phyloP scores from a whole-genome alignment of 2,888 invertebrate species.

The Caenorhabditis doughertyi region DNA sequence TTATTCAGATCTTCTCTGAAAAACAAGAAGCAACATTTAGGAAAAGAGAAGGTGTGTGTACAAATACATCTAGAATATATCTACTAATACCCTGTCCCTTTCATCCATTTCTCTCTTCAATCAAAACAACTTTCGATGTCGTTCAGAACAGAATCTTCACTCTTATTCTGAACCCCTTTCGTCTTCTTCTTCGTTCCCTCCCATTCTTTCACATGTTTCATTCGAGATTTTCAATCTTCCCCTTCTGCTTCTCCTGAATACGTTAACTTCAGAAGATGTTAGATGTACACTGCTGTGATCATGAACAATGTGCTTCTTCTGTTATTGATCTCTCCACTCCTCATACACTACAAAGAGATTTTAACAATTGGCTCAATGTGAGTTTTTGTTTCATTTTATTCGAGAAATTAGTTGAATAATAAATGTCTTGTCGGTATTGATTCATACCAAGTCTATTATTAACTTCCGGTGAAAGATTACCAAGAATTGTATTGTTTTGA shows the following conservation, averaged over 20 bases:
- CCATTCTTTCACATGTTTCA: no score
- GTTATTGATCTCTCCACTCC: constrained; percentile 79
- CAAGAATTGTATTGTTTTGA: no score
- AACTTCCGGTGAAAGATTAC: no score
- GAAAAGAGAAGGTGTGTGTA: constrained; percentile 32
- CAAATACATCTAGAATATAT: constrained; percentile 61
- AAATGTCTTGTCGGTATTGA: neutral
- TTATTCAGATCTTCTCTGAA: constrained; percentile 51
- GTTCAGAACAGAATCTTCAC: constrained; percentile 31
- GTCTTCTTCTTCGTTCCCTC: constrained; percentile 3
- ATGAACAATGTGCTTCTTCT: constrained; percentile 70
- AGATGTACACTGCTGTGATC: constrained; percentile 53
- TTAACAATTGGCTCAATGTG: constrained; percentile 80
- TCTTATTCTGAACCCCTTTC: constrained; percentile 13
- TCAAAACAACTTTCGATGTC: constrained; percentile 65
- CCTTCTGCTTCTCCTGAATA: neutral
- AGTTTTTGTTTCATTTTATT: constrained; percentile 40
- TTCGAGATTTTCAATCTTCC: constrained; percentile 22
- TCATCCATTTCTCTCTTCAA: constrained; percentile 28
- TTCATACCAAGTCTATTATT: constrained; percentile 1
- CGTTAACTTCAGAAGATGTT: constrained; percentile 10
- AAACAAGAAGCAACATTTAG: constrained; percentile 61
- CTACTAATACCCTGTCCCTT: constrained; percentile 46
- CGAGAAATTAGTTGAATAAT: no score
- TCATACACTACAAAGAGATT: constrained; percentile 77